Evolutionary conservation across 1,140 invertebrate species (phyloP).

Genomic region (Leptinotarsa texana): DNA sequence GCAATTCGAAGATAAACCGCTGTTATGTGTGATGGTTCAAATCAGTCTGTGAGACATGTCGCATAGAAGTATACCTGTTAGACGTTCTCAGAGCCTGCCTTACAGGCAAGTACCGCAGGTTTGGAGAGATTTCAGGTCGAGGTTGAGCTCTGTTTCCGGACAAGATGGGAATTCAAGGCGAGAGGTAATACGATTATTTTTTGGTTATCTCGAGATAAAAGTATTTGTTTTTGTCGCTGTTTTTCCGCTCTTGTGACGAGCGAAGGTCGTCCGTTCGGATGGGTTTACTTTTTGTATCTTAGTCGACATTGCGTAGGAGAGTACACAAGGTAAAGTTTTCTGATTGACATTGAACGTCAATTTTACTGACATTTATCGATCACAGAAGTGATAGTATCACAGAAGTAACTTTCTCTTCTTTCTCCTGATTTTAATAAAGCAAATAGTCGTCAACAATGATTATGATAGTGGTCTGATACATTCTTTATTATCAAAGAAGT

Average conservation of each 20-base stretch:
- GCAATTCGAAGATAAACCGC: not conserved
- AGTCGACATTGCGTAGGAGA: too few relatives aligned
- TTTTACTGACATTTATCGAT: too few relatives aligned
- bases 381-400: too few relatives aligned
- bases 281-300: too few relatives aligned
- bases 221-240: not conserved
- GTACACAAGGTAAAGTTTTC: too few relatives aligned
- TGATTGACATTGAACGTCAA: too few relatives aligned
- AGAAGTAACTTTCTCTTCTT: too few relatives aligned
- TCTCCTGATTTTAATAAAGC: too few relatives aligned
- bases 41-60: constrained; percentile 18
- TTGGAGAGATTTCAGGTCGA: not conserved
- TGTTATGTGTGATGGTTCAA: too few relatives aligned
- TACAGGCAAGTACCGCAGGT: constrained; percentile 3
- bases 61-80: constrained; percentile 15
- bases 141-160: not conserved
- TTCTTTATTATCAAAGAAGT: too few relatives aligned
- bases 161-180: not conserved
- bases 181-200: constrained; percentile 1
- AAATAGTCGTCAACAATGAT: too few relatives aligned
- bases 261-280: not conserved
- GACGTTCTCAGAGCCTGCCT: not conserved
- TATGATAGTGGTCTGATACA: too few relatives aligned
- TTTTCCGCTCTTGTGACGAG: not conserved
- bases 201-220: not conserved